Evolutionary conservation across 1,140 invertebrate genomes (phyloP).

Genomic region (Drosophila ambigua): DNA sequence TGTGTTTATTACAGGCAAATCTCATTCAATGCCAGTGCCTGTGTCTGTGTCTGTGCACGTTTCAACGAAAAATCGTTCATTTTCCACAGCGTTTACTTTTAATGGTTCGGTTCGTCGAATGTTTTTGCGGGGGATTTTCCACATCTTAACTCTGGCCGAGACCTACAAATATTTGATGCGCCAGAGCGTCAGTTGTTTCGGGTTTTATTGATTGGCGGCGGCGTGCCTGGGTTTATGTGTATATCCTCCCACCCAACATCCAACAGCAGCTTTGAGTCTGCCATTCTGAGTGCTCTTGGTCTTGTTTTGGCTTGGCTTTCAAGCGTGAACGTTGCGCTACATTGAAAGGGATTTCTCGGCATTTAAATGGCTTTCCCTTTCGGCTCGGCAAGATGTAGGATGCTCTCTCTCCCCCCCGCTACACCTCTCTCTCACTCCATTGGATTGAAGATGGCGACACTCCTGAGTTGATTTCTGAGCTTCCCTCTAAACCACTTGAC

Average conservation of each 20-base stretch:
- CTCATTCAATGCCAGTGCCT: conserved; percentile 57
- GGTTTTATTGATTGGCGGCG: conserved; percentile 76
- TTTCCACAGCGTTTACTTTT: conserved; percentile 80
- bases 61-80: conserved; percentile 57
- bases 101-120: conserved; percentile 54
- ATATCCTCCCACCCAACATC: neutral
- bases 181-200: conserved; percentile 53
- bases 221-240: conserved; percentile 67
- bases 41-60: conserved; percentile 12
- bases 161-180: conserved; percentile 80
- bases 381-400: too few relatives aligned
- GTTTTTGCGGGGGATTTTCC: conserved; percentile 71
- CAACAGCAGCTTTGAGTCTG: neutral
- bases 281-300: conserved; percentile 29
- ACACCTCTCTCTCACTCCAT: neutral
- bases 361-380: conserved; percentile 59
- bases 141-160: conserved; percentile 78
- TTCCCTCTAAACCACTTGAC: conserved; percentile 25
- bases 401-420: neutral
- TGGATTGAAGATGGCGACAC: conserved; percentile 23
- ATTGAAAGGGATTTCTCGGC: conserved; percentile 63
- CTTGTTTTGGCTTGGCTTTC: conserved; percentile 49
- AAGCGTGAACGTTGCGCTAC: conserved; percentile 52
- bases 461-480: conserved; percentile 12
- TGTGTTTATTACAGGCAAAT: conserved; percentile 79